Evolutionary conservation across 2,888 invertebrate genomes (phyloP).

Genomic region (Penaeus monodon): DNA sequence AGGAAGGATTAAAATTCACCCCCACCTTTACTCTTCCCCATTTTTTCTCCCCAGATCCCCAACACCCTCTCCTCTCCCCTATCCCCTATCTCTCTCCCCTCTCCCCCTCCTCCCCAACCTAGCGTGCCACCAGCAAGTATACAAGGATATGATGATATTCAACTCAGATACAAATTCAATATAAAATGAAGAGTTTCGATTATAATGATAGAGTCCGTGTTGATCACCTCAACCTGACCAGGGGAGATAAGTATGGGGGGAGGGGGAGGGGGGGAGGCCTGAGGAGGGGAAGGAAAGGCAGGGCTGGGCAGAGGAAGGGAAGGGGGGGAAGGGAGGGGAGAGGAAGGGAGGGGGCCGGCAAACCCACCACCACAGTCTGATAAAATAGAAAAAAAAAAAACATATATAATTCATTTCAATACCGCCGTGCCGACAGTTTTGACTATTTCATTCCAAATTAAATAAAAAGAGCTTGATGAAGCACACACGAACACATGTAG

Average conservation of each 20-base stretch:
- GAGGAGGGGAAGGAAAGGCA: neutral
- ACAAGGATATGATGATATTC: too few relatives aligned
- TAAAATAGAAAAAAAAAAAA: neutral
- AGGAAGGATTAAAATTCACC: too few relatives aligned
- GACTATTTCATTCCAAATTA: too few relatives aligned
- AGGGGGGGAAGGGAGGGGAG: neutral
- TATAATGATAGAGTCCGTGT: too few relatives aligned
- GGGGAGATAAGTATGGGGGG: constrained; percentile 3
- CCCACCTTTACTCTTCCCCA: too few relatives aligned
- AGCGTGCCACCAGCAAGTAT: neutral
- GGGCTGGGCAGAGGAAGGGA: neutral
- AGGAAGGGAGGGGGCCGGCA: neutral
- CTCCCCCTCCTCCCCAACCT: neutral
- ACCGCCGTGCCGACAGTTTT: too few relatives aligned
- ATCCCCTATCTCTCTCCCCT: neutral
- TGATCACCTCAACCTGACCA: too few relatives aligned
- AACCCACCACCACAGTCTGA: neutral
- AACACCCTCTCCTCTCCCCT: neutral
- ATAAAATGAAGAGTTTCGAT: too few relatives aligned
- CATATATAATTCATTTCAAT: too few relatives aligned
- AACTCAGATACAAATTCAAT: too few relatives aligned
- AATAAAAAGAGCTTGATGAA: too few relatives aligned
- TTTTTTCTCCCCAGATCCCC: neutral
- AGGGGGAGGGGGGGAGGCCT: neutral
- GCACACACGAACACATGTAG: neutral